Evolutionary conservation across 2,797 vertebrate species (phyloP).

Genomic region (Helicolenus hilgendorfi): DNA sequence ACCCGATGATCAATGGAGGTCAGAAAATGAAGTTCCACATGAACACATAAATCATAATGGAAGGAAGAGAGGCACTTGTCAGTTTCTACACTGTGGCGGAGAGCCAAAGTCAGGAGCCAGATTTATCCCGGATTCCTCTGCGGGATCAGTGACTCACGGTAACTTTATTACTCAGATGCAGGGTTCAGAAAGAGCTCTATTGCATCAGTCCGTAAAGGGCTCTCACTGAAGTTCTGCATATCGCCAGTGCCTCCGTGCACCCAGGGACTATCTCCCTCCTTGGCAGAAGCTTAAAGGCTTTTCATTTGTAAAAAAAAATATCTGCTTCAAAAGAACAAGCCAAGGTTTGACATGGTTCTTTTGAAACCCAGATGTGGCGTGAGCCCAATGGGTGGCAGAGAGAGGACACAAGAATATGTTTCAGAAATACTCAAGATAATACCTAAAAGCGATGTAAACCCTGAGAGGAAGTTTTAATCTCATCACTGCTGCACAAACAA

Average conservation of each 20-base stretch:
- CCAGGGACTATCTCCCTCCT: conserved; percentile 2
- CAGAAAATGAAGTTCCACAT: conserved; percentile 32
- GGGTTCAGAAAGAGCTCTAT: conserved; percentile 44
- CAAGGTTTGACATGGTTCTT: conserved; percentile 3
- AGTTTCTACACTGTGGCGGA: background rate
- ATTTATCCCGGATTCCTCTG: conserved; percentile 46
- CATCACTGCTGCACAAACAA: conserved; percentile 28
- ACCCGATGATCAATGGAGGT: conserved; percentile 57
- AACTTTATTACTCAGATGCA: conserved; percentile 48
- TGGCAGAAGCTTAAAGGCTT: conserved; percentile 25
- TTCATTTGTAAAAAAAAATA: conserved; percentile 1
- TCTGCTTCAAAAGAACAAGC: conserved; percentile 25
- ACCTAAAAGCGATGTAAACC: background rate
- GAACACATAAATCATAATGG: conserved; percentile 20
- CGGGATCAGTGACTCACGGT: conserved; percentile 54
- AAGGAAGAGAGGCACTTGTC: conserved; percentile 1
- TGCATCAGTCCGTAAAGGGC: conserved; percentile 51
- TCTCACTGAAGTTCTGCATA: conserved; percentile 35
- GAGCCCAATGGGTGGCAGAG: background rate
- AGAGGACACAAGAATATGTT: background rate
- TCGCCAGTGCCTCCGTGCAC: background rate
- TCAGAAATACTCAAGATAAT: conserved; percentile 9
- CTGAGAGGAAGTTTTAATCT: conserved; percentile 26
- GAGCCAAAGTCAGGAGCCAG: background rate
- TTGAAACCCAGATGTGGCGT: background rate